Evolutionary conservation across 2,888 invertebrate genomes (phyloP).

Genomic region (Chalcosyrphus nemorum): DNA sequence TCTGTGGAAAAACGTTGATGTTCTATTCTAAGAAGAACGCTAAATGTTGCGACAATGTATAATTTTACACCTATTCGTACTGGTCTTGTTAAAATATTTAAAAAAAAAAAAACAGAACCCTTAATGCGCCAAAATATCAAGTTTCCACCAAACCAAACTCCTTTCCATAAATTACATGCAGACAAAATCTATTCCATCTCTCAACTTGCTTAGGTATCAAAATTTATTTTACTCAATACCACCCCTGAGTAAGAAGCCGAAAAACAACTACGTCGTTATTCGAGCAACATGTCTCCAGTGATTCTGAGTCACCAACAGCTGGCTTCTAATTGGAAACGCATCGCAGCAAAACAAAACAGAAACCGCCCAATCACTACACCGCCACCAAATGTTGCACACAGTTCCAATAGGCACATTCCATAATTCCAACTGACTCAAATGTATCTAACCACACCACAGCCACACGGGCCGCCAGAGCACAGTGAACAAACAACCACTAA

Average conservation of each 20-base stretch:
- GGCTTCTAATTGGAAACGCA: conserved; percentile 21
- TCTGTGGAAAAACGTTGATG: too few species aligned
- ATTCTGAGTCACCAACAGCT: background rate
- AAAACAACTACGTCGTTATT: background rate
- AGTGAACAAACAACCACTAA: conserved; percentile 67
- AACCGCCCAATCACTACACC: background rate
- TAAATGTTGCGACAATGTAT: too few species aligned
- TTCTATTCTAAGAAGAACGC: too few species aligned
- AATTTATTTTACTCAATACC: background rate
- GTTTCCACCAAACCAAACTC: too few species aligned
- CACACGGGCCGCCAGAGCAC: conserved; percentile 45
- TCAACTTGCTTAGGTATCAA: too few species aligned
- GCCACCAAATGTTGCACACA: conserved; percentile 38
- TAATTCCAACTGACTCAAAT: conserved; percentile 51
- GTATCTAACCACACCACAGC: conserved; percentile 33
- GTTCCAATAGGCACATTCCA: conserved; percentile 37
- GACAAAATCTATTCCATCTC: too few species aligned
- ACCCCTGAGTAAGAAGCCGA: background rate
- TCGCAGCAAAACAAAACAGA: background rate
- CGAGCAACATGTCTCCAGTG: conserved; percentile 19
- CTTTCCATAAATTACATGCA: too few species aligned
- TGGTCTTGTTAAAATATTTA: too few species aligned
- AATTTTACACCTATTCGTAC: too few species aligned
- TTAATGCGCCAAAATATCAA: too few species aligned
- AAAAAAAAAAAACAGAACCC: too few species aligned